Evolutionary conservation across 2,888 invertebrate genomes (phyloP).

Genomic region (Corythucha ciliata): DNA sequence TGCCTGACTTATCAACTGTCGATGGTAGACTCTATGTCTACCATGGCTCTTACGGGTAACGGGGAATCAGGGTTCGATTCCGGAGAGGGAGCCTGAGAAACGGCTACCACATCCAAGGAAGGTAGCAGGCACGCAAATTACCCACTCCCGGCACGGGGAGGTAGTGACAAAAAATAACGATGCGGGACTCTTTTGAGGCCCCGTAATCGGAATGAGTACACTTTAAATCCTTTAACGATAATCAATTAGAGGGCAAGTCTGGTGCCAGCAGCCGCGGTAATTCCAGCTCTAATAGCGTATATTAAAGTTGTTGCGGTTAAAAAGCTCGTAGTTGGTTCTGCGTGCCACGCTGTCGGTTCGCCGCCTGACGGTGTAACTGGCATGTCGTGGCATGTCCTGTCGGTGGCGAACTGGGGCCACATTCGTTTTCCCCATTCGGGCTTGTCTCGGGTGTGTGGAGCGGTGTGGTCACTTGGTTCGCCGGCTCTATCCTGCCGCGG

Average conservation of each 20-base stretch:
- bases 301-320: conserved; percentile 62
- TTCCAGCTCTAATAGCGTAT: conserved; percentile 60
- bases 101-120: conserved; percentile 62
- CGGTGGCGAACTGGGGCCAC: conserved; percentile 27
- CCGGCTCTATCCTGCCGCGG: no score
- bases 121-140: conserved; percentile 62
- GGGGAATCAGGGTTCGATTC: conserved; percentile 59
- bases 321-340: conserved; percentile 51
- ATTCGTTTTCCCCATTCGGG: no score
- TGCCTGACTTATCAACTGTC: conserved; percentile 60
- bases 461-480: no score
- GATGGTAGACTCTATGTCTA: conserved; percentile 57
- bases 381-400: conserved; percentile 34
- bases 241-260: conserved; percentile 54
- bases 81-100: conserved; percentile 62
- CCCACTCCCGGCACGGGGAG: conserved; percentile 52
- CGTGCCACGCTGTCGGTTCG: conserved; percentile 45
- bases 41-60: conserved; percentile 62
- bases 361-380: conserved; percentile 41
- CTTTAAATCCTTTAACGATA: conserved; percentile 52
- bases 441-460: no score
- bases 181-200: conserved; percentile 50
- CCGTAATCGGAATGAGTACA: conserved; percentile 50
- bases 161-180: conserved; percentile 61
- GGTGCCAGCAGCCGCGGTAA: conserved; percentile 64